Evolutionary conservation across 2,888 invertebrate genomes (phyloP).

Genomic region (Chrysolina oricalcia): DNA sequence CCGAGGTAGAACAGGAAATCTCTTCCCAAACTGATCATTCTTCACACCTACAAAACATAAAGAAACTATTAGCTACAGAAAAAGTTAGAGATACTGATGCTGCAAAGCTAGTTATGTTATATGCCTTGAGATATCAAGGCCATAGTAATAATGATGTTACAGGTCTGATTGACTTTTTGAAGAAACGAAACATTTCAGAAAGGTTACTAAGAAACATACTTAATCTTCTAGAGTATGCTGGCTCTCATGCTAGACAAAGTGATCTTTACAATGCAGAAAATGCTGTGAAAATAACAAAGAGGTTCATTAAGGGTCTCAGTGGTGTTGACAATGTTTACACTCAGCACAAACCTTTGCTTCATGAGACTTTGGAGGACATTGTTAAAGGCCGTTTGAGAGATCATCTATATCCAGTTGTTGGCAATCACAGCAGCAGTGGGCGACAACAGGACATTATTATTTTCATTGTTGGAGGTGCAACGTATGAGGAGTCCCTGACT

Average conservation of each 20-base stretch:
- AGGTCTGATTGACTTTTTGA: constrained; percentile 83
- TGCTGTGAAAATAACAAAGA: constrained; percentile 92
- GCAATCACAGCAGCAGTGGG: constrained; percentile 75
- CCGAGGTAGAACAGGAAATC: constrained; percentile 94
- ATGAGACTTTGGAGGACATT: constrained; percentile 91
- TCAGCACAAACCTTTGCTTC: constrained; percentile 95
- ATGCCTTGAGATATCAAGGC: constrained; percentile 94
- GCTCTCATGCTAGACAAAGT: constrained; percentile 84
- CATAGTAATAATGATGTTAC: constrained; percentile 89
- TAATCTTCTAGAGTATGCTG: constrained; percentile 87
- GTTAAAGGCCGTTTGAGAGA: constrained; percentile 93
- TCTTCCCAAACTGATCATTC: constrained; percentile 91
- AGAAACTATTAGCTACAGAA: constrained; percentile 84
- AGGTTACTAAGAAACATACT: constrained; percentile 76
- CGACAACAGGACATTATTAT: constrained; percentile 95
- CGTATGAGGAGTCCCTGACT: constrained; percentile 94
- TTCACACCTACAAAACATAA: constrained; percentile 84
- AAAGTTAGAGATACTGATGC: constrained; percentile 85
- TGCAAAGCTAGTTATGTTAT: constrained; percentile 90
- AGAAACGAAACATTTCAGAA: constrained; percentile 82
- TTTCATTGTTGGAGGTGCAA: constrained; percentile 96
- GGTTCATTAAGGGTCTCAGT: constrained; percentile 90
- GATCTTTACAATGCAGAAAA: constrained; percentile 89
- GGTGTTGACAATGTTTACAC: constrained; percentile 99
- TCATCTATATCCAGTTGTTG: constrained; percentile 88